Conservation (phyloP, 2,888 invertebrate genomes). For the Prosapia bicincta region DNA sequence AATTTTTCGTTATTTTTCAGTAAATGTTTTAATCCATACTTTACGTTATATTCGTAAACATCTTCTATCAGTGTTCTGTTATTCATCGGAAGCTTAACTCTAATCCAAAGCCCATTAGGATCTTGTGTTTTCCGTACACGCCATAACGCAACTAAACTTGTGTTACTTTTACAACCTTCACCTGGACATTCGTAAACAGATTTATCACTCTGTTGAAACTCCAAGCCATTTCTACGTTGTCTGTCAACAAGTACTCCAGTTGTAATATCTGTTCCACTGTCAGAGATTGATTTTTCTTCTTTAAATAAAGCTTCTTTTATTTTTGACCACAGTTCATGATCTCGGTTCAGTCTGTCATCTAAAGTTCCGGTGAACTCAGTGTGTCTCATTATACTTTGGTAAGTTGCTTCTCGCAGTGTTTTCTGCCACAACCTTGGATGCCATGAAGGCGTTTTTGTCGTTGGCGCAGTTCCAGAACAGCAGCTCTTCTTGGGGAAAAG, state of each 20-base stretch:
- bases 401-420: constrained; percentile 34
- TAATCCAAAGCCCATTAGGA: constrained; percentile 30
- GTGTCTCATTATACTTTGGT: constrained; percentile 34
- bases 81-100: constrained; percentile 32
- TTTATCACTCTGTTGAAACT: constrained; percentile 33
- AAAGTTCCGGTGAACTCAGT: constrained; percentile 35
- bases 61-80: constrained; percentile 29
- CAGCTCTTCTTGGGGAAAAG: not conserved
- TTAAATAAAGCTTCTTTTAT: constrained; percentile 32
- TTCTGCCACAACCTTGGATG: constrained; percentile 29
- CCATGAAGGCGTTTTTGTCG: not conserved
- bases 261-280: constrained; percentile 21
- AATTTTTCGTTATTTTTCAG: not conserved
- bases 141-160: constrained; percentile 34
- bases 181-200: constrained; percentile 29
- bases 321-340: constrained; percentile 34
- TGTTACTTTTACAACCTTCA: constrained; percentile 20
- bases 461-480: not conserved
- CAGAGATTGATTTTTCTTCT: constrained; percentile 24
- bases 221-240: constrained; percentile 12
- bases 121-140: constrained; percentile 31
- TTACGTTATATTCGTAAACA: constrained; percentile 34
- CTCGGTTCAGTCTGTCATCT: constrained; percentile 36
- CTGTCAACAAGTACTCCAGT: constrained; percentile 31
- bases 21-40: constrained; percentile 32